A percentile compares a stretch with the other conserved stretches of the same genome.
These are phyloP conservation scores for Hylomyscus alleni DNA, from an alignment of 2,797 vertebrate species.

Conservation along the genomic window DNA sequence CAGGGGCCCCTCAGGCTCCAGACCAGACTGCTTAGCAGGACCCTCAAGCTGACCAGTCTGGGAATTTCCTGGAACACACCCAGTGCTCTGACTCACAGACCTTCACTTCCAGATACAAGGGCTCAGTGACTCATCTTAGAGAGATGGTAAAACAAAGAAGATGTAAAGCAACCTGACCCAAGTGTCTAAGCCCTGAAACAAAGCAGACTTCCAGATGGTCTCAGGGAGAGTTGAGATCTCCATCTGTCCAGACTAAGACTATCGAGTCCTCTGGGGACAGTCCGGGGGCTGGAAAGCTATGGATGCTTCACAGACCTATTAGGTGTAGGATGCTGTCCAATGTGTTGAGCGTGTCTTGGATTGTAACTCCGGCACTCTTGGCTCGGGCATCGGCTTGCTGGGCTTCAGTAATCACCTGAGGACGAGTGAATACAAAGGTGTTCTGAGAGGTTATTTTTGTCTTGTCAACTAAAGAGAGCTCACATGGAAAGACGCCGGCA, in stretches of 20 bases:
- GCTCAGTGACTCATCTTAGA: slow-evolving; percentile 16
- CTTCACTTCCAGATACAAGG: neutral
- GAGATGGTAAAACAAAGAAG: slow-evolving; percentile 1
- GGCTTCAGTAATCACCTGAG: slow-evolving; percentile 89
- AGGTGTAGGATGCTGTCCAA: slow-evolving; percentile 90
- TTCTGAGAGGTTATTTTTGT: neutral
- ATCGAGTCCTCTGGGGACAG: neutral
- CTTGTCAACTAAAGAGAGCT: neutral
- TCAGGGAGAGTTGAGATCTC: neutral
- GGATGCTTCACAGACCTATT: slow-evolving; percentile 89
- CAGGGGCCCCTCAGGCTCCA: neutral
- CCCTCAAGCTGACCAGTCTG: neutral
- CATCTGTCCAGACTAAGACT: fast-evolving
- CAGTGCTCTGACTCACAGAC: neutral
- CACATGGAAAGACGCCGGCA: fast-evolving
- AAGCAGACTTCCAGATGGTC: neutral
- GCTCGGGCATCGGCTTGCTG: slow-evolving; percentile 87
- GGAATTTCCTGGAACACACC: neutral
- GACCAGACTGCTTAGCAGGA: neutral
- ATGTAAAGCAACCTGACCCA: neutral
- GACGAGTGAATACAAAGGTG: slow-evolving; percentile 31
- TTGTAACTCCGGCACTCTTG: slow-evolving; percentile 82
- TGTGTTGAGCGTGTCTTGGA: slow-evolving; percentile 87
- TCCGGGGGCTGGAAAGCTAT: neutral
- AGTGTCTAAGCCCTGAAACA: slow-evolving; percentile 16